Evolutionary conservation across 2,888 invertebrate species (phyloP), one percentile per base, ranked within the genome.

Genomic region (Zhengitettix transpicula): DNA sequence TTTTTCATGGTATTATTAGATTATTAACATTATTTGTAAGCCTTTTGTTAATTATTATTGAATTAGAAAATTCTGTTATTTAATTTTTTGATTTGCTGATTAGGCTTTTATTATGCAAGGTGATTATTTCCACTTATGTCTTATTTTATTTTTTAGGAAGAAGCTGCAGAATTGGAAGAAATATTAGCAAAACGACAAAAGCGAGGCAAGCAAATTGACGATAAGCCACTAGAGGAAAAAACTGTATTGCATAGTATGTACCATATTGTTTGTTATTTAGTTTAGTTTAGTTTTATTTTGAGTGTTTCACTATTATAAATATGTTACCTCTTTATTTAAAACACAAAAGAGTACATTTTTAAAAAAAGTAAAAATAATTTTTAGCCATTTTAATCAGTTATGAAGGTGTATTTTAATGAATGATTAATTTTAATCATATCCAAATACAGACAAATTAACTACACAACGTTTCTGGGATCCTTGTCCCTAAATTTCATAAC

Each of bases 211-310:
- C 80, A 83, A 60, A 82, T 83, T n/a, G 93, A 94, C 67, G 95
- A 96, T 65, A 93, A 93, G 73, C 87, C 91, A 1, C 75, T 94
- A 64, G 96, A 98, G 71, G 98, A 98, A 71, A 98, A 97, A 74
- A 88, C 94, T 12, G 87, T 91, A 67, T 78, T 97, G 65, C 96
- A 98, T 71, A 87, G 89, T 89, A 77, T 79, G 83, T 77, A 64
- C 9, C 28, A 28, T 5, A 28, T 28, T 28, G 7, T 28, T 28
- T 28, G 28, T 28, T 28, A 47, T 47, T n/a, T n/a, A 8, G 47
- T 47, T 42, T 42, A 12, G 10, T 42, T 47, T 11, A 3, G 12
- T 12, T 16, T 47, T 42, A 8, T 53, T 52, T 47, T 14, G 7
- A 17, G n/a, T 52, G 17, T 58, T 16, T 40, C 40, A 40, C 15